Conservation (phyloP, 92 coral and sea anemone species). For the Nematostella vectensis region DNA sequence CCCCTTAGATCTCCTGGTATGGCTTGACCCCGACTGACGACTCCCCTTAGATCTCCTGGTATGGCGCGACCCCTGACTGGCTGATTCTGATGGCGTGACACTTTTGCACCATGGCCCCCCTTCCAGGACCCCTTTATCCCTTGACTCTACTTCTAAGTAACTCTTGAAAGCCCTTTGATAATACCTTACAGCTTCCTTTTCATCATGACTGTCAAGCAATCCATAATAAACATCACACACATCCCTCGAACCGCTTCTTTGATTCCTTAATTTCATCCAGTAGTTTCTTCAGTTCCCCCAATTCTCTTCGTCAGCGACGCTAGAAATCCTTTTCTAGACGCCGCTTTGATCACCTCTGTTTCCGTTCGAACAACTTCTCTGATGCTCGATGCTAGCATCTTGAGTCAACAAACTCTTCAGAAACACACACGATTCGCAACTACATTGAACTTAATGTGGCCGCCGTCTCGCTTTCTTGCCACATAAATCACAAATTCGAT, state of each 20-base stretch:
- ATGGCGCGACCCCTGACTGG: background rate
- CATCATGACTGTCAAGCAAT: background rate
- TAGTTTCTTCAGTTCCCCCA: background rate
- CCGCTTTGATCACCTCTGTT: background rate
- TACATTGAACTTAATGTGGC: background rate
- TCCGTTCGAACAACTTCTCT: background rate
- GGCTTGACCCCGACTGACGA: background rate
- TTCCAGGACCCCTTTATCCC: background rate
- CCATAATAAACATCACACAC: background rate
- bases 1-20: background rate
- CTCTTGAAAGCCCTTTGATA: background rate
- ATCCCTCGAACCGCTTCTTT: background rate
- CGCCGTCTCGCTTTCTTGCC: background rate
- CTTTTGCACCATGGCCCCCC: background rate
- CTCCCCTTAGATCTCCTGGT: background rate
- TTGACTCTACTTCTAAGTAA: background rate
- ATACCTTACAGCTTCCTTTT: background rate
- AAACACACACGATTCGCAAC: background rate
- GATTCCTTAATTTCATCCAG: background rate
- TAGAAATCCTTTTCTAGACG: background rate
- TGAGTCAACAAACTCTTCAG: background rate
- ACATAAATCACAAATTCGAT: no score
- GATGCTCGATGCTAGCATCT: conserved; percentile 1
- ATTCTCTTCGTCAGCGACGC: background rate
- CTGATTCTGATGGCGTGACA: conserved; percentile 4